Evolutionary conservation across 2,113 vertebrate species (phyloP).

Genomic region (Arenaria interpres): DNA sequence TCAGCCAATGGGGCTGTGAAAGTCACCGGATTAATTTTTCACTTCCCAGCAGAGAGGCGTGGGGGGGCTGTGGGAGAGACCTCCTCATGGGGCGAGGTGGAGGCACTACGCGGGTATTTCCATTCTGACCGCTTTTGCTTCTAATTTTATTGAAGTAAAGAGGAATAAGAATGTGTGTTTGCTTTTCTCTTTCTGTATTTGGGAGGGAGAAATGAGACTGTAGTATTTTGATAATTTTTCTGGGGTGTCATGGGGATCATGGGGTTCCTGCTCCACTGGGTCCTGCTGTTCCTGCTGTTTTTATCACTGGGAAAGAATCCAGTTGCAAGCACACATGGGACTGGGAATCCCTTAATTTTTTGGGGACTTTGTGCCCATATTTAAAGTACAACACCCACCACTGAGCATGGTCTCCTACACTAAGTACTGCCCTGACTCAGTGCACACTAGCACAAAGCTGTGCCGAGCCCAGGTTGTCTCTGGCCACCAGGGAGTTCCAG

Average conservation of each 20-base stretch:
- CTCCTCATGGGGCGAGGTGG: accelerated
- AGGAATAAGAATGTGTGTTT: background rate
- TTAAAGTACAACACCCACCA: accelerated
- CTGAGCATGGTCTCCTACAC: background rate
- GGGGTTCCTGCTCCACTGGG: background rate
- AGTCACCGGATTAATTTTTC: accelerated
- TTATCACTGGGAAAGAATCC: background rate
- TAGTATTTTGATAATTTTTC: background rate
- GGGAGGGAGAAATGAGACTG: background rate
- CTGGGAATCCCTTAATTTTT: background rate
- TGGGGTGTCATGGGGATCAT: accelerated
- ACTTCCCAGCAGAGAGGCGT: accelerated
- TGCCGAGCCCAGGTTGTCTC: background rate
- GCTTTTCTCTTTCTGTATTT: background rate
- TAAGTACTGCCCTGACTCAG: accelerated
- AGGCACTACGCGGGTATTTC: accelerated
- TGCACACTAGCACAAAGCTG: accelerated
- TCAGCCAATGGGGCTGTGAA: background rate
- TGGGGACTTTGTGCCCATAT: background rate
- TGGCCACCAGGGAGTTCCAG: background rate
- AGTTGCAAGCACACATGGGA: accelerated
- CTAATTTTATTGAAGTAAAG: accelerated
- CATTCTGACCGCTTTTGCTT: background rate
- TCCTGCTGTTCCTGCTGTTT: background rate
- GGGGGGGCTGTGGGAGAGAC: background rate